Conservation (phyloP, 2,888 invertebrate genomes). For the Crioceris asparagi region DNA sequence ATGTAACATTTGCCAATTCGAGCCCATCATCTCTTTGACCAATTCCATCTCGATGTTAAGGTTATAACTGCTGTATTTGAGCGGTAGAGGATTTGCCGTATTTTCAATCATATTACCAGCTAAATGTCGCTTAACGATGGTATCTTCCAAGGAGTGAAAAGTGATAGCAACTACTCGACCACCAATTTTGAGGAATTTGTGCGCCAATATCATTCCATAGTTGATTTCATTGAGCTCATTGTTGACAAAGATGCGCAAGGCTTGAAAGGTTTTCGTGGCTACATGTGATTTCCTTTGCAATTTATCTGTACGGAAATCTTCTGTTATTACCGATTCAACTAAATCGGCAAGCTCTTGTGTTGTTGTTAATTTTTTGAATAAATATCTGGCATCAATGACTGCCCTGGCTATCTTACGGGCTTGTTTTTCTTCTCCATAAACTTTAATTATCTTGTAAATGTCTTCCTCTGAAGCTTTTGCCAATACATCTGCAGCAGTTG, state of each 20-base stretch:
- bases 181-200: constrained; percentile 62
- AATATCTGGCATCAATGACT: constrained; percentile 66
- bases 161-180: constrained; percentile 75
- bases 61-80: constrained; percentile 58
- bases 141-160: constrained; percentile 91
- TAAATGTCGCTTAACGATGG: constrained; percentile 83
- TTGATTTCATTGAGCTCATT: constrained; percentile 93
- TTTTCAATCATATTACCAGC: constrained; percentile 64
- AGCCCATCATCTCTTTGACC: constrained; percentile 49
- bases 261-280: constrained; percentile 90
- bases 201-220: constrained; percentile 71
- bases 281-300: constrained; percentile 64
- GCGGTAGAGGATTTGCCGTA: constrained; percentile 56
- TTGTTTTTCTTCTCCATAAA: constrained; percentile 84
- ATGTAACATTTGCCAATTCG: constrained; percentile 66
- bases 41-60: constrained; percentile 49
- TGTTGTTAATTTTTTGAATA: constrained; percentile 55
- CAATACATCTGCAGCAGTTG: constrained; percentile 81
- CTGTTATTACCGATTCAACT: constrained; percentile 37
- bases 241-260: constrained; percentile 89
- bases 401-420: constrained; percentile 80
- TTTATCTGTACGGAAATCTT: constrained; percentile 49
- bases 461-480: constrained; percentile 68
- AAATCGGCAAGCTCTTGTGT: constrained; percentile 67
- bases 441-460: constrained; percentile 72